A percentile compares a stretch with the other conserved stretches of the same genome.
Conservation (phyloP, 1,140 invertebrate genomes). For the Drosophila sturtevanti region DNA sequence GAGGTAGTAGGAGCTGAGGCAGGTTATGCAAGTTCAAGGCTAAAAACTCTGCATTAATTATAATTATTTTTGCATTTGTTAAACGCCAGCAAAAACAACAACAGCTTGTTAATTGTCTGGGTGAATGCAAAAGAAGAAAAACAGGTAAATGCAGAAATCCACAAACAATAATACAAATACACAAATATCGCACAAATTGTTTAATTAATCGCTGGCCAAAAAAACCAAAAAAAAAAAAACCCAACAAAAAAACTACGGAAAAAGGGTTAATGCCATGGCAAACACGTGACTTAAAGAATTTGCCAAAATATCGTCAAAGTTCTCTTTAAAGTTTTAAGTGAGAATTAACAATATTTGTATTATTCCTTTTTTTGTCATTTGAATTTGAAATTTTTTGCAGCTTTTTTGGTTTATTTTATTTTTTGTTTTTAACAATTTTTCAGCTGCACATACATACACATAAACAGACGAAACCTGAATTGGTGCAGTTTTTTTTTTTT, state of each 20-base stretch:
- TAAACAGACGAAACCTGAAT: slow-evolving; percentile 24
- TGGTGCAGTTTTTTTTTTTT: not conserved
- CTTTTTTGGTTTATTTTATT: no score
- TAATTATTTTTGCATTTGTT: slow-evolving; percentile 80
- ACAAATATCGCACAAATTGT: slow-evolving; percentile 33
- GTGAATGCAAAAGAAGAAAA: slow-evolving; percentile 72
- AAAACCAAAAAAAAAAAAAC: no score
- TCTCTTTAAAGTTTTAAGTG: not conserved
- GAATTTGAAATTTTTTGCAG: not conserved
- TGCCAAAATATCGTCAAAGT: not conserved
- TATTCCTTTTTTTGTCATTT: not conserved
- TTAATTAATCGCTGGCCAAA: slow-evolving; percentile 63
- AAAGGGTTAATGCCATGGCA: slow-evolving; percentile 49
- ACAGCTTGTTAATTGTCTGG: slow-evolving; percentile 64
- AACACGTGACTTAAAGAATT: slow-evolving; percentile 2
- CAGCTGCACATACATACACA: slow-evolving; percentile 5
- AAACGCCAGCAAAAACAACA: slow-evolving; percentile 44
- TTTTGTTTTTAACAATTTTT: not conserved
- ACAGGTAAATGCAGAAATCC: slow-evolving; percentile 76
- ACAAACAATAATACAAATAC: slow-evolving; percentile 9
- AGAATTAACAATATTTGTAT: not conserved
- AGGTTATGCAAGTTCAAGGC: slow-evolving; percentile 78
- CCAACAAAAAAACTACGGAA: slow-evolving; percentile 30
- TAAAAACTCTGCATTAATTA: slow-evolving; percentile 78
- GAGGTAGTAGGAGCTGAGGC: slow-evolving; percentile 23